Evolutionary conservation across 2,113 vertebrate species (phyloP).

Genomic region (Myotis brandtii): DNA sequence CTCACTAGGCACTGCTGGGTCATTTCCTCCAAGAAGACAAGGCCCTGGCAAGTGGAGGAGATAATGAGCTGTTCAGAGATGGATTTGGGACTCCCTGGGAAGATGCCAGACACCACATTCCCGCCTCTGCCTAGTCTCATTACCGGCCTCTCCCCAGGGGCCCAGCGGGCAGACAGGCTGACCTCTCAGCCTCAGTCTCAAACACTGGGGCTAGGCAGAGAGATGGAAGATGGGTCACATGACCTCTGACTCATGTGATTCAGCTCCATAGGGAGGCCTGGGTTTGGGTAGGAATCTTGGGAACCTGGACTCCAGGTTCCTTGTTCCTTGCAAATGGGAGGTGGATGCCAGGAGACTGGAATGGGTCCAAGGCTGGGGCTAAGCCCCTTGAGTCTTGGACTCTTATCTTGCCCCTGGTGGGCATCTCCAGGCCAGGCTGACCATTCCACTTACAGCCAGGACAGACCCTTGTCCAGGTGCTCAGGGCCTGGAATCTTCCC

Average conservation of each 20-base stretch:
- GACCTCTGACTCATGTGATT: neutral
- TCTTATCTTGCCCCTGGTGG: neutral
- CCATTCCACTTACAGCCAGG: neutral
- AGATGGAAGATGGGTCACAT: neutral
- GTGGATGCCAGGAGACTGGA: neutral
- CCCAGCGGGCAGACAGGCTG: neutral
- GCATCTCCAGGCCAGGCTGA: neutral
- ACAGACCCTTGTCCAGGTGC: neutral
- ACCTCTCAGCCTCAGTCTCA: neutral
- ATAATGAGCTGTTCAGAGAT: neutral
- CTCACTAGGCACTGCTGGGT: neutral
- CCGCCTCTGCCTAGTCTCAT: neutral
- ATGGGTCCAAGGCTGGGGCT: neutral
- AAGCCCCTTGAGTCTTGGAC: neutral
- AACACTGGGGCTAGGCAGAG: neutral
- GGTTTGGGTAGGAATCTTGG: neutral
- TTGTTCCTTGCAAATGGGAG: neutral
- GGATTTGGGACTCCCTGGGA: constrained; percentile 40
- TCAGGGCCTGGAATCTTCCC: neutral
- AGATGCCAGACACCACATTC: constrained; percentile 41
- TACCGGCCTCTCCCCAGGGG: neutral
- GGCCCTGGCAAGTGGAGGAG: neutral
- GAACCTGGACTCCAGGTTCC: neutral
- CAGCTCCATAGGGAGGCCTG: neutral
- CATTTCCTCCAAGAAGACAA: neutral